A percentile compares a stretch with the other conserved stretches of the same genome.
Evolutionary conservation across 2,113 vertebrate genomes (phyloP).

Genomic region (Loxodonta africana): DNA sequence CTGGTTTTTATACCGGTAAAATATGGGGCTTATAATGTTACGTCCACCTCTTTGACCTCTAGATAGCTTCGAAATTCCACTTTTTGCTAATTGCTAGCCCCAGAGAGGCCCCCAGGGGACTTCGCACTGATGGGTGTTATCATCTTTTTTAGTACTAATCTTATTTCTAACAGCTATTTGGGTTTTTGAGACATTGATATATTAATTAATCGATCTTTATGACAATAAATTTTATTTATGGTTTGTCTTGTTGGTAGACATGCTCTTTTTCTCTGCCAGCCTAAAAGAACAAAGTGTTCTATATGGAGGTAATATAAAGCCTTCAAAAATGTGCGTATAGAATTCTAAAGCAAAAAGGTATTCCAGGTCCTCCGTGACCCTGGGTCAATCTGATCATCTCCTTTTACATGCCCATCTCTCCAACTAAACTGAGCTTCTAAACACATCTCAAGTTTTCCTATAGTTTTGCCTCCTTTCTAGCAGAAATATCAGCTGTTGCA

Average conservation of each 20-base stretch:
- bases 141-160: not conserved
- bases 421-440: not conserved
- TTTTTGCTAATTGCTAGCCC: not conserved
- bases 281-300: not conserved
- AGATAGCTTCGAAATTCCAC: not conserved
- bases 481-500: not conserved
- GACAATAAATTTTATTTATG: not conserved
- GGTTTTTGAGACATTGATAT: not conserved
- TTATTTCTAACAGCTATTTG: not conserved
- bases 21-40: not conserved
- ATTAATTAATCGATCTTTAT: not conserved
- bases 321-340: not conserved
- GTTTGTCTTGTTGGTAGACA: not conserved
- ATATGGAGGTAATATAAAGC: not conserved
- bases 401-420: not conserved
- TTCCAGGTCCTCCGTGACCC: too few species aligned
- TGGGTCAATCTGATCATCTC: not conserved
- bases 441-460: not conserved
- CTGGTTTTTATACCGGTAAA: not conserved
- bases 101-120: not conserved
- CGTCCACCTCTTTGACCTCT: not conserved
- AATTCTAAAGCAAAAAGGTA: not conserved
- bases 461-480: not conserved
- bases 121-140: not conserved
- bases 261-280: not conserved